Percentiles rank a stretch among this genome's conserved stretches.
phyloP scores from a whole-genome alignment of 23 tunicate species.

The Ciona savignyi region DNA sequence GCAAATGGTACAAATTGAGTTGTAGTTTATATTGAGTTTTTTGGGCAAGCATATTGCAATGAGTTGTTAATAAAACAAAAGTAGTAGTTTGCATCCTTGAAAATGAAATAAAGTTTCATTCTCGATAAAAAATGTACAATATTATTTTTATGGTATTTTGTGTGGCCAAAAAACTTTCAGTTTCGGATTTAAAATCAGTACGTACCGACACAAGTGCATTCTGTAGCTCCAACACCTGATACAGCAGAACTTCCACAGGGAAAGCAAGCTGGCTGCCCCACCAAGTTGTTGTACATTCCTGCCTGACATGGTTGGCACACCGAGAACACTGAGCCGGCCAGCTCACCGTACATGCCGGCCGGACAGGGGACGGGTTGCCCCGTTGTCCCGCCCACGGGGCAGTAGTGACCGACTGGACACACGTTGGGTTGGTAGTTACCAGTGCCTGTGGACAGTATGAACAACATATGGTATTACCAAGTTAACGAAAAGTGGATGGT shows the following conservation, averaged over 20 bases:
- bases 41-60: too few species aligned
- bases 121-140: too few species aligned
- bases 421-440: constrained; percentile 72
- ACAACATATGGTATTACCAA: background rate
- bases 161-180: too few species aligned
- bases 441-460: constrained; percentile 43
- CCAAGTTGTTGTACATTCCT: constrained; percentile 80
- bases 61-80: too few species aligned
- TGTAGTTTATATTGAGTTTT: too few species aligned
- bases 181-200: too few species aligned
- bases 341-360: constrained; percentile 70
- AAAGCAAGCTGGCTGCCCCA: constrained; percentile 91
- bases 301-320: constrained; percentile 69
- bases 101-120: too few species aligned
- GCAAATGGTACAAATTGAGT: too few species aligned
- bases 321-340: constrained; percentile 58
- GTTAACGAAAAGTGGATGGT: too few species aligned
- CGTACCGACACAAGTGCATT: constrained; percentile 89
- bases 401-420: constrained; percentile 92
- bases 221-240: constrained; percentile 47
- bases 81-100: too few species aligned
- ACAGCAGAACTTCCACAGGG: constrained; percentile 90
- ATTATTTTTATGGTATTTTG: too few species aligned
- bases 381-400: constrained; percentile 85
- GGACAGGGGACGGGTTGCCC: constrained; percentile 96